Conservation (phyloP, 2,113 vertebrate species). For the Sigmodon hispidus region DNA sequence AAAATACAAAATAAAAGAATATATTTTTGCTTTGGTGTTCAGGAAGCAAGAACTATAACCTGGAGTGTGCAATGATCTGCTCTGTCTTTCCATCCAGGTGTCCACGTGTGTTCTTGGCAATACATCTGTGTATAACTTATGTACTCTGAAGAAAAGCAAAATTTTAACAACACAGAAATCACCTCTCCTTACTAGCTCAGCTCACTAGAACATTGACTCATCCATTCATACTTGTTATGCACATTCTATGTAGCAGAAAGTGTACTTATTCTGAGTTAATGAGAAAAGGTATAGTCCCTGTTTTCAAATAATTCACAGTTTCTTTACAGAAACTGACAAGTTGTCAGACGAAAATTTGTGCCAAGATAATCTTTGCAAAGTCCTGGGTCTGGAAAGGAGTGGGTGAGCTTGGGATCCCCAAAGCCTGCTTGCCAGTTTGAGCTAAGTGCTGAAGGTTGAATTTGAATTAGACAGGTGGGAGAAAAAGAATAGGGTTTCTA, state of each 20-base stretch:
- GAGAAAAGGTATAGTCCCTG: background rate
- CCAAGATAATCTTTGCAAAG: background rate
- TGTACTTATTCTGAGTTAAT: constrained; percentile 7
- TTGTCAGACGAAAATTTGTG: constrained; percentile 43
- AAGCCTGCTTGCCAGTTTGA: constrained; percentile 8
- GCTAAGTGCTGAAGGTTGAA: constrained; percentile 12
- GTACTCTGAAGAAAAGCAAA: background rate
- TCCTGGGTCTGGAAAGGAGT: background rate
- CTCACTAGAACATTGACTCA: background rate
- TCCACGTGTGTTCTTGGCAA: background rate
- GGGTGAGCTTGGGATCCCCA: background rate
- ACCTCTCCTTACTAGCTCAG: background rate
- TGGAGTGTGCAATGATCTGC: background rate
- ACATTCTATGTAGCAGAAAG: background rate
- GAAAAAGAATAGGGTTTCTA: background rate
- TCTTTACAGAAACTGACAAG: constrained; percentile 54
- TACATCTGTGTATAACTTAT: background rate
- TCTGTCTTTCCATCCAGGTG: background rate
- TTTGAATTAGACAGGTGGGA: background rate
- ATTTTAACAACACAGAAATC: background rate
- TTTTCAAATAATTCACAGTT: constrained; percentile 56
- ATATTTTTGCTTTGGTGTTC: background rate
- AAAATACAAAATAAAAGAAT: background rate
- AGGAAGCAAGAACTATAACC: background rate
- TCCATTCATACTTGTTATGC: background rate